phyloP scores from a whole-genome alignment of 2,888 invertebrate species.

The Cartodere bifasciata region DNA sequence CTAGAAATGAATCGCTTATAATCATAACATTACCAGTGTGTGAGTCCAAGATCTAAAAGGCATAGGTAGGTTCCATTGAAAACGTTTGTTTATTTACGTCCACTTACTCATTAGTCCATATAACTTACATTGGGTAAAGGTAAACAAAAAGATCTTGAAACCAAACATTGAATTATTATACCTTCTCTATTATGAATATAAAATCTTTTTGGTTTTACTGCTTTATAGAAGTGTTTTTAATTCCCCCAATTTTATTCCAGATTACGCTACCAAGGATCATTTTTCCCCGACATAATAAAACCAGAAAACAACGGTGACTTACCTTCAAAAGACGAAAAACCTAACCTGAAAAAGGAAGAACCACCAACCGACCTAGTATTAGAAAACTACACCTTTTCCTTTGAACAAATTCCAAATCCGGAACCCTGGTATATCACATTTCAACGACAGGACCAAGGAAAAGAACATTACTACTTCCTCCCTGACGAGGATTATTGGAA shows the following conservation, averaged over 20 bases:
- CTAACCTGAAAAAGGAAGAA: constrained; percentile 15
- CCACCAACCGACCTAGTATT: constrained; percentile 30
- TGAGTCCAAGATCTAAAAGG: too few relatives aligned
- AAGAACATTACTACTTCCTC: constrained; percentile 48
- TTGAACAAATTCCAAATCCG: constrained; percentile 58
- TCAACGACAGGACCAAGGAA: constrained; percentile 59
- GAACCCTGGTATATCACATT: constrained; percentile 75
- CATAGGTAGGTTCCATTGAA: too few relatives aligned
- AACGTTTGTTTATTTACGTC: too few relatives aligned
- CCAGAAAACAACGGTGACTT: constrained; percentile 27
- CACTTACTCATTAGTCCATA: too few relatives aligned
- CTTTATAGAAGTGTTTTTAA: too few relatives aligned
- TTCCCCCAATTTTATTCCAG: constrained; percentile 26
- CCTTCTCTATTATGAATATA: too few relatives aligned
- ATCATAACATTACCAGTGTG: too few relatives aligned
- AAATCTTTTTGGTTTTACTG: too few relatives aligned
- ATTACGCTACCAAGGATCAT: constrained; percentile 33
- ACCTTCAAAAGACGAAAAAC: constrained; percentile 16
- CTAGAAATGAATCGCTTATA: too few relatives aligned
- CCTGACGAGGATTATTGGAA: constrained; percentile 42
- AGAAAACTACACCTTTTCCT: constrained; percentile 55
- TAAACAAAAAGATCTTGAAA: too few relatives aligned
- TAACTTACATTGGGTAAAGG: too few relatives aligned
- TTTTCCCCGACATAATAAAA: constrained; percentile 23
- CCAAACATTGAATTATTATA: too few relatives aligned